phyloP scores from a whole-genome alignment of 2,113 vertebrate genomes.

The Semicossyphus pulcher region DNA sequence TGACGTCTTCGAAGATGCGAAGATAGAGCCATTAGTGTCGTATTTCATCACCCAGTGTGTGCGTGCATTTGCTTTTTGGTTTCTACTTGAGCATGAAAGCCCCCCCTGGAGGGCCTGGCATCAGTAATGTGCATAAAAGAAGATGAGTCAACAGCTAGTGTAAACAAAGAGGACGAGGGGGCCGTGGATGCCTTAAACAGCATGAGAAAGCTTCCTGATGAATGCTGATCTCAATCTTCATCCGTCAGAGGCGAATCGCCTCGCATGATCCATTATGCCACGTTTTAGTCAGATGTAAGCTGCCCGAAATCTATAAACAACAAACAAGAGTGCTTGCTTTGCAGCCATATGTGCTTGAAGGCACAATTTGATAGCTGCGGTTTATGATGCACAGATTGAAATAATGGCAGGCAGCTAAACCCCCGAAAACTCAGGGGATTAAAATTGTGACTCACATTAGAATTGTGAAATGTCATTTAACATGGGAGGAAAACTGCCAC shows the following conservation, averaged over 20 bases:
- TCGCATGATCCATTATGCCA: slow-evolving; percentile 46
- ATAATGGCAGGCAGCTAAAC: slow-evolving; percentile 47
- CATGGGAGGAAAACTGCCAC: slow-evolving; percentile 11
- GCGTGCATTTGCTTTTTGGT: background rate
- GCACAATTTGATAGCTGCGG: slow-evolving; percentile 55
- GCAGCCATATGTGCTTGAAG: slow-evolving; percentile 41
- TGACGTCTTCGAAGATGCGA: slow-evolving; percentile 24
- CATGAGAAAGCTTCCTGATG: slow-evolving; percentile 45
- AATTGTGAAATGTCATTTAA: slow-evolving; percentile 50
- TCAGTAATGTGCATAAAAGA: slow-evolving; percentile 38
- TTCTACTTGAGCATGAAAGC: slow-evolving; percentile 32
- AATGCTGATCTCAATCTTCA: slow-evolving; percentile 62
- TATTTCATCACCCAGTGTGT: slow-evolving; percentile 11
- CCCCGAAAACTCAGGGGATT: slow-evolving; percentile 22
- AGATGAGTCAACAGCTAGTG: slow-evolving; percentile 48
- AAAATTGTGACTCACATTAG: slow-evolving; percentile 27
- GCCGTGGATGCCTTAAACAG: slow-evolving; percentile 44
- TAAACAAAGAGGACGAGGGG: slow-evolving; percentile 44
- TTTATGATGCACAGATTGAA: slow-evolving; percentile 54
- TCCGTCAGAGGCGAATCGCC: slow-evolving; percentile 30
- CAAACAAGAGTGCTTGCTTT: slow-evolving; percentile 44
- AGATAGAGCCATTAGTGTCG: background rate
- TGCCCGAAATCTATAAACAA: slow-evolving; percentile 38
- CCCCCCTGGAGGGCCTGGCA: slow-evolving; percentile 26
- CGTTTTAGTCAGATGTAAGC: slow-evolving; percentile 49